Evolutionary conservation across 2,113 vertebrate genomes (phyloP), one percentile per base, ranked within the genome.

Genomic region (Elaphurus davidianus): DNA sequence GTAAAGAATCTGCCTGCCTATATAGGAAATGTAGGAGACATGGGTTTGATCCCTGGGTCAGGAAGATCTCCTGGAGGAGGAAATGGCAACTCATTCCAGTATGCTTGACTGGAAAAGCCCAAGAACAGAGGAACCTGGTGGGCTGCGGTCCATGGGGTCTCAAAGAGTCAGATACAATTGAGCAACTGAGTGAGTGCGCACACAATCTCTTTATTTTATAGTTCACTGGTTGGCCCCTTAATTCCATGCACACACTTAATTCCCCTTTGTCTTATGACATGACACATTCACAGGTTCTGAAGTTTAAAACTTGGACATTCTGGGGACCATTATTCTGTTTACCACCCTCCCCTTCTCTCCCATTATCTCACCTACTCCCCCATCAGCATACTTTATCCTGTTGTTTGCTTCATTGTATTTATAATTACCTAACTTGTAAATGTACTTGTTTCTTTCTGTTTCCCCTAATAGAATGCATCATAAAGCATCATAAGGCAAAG

Each of bases 181-280:
- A 43, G 71, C 71, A 43, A 14, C 36, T 74, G 11, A 40, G 36
- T 0, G 0, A 40, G 11, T 13, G 9, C 0, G 1, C n/a, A 40
- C 67, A 40, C 33, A 89, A 57, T 21, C 19, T 45, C 12, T 43
- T 15, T 30, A 9, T 43, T 92, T 78, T 60, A 45, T 55, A 10
- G 16, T 87, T n/a, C 14, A 10, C 6, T 14, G 10, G 50, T 83
- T 30, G 43, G 45, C 21, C 30, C 50, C 33, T 91, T 60, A 79
- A 17, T 91, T 84, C 27, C n/a, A 60, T 62, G 16, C 57, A 11
- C 11, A 94, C 13, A 36, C 14, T 45, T 33, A 40, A 82, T 25
- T 64, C 47, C n/a, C 27, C 30, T 64, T 92, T 95, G 54, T 40
- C 60, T 17, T 92, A 9, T 92, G 23, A 36, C 6, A 17, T 40